Base-by-base conservation (phyloP, 2,888 invertebrate genomes). In the Craniophora ligustri region DNA sequence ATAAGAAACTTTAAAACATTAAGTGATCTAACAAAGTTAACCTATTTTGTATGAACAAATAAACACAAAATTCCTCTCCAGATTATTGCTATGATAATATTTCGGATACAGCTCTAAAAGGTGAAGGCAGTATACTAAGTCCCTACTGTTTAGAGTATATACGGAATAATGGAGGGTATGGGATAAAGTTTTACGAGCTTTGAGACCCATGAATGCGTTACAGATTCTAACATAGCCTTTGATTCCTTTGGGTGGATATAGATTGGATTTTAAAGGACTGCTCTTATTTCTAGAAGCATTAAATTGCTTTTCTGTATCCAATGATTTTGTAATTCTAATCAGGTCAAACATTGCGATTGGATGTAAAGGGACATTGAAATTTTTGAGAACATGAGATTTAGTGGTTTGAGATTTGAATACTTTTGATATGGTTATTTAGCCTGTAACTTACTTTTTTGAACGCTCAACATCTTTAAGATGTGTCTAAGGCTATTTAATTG, bases 171-270 rank as follows among this genome's bases (percentile, higher is more conserved):
- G 40, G 36, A 46, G 39, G 51, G 42, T 30, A 39, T 61, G 49
- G 51, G 49, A 26, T 26, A 45, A 36, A 68, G 40, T 58, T 66
- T 69, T 68, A 68, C 26, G 57, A 69, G 45, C 39, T 34, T 42
- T 13, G 6, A 50, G 31, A 39, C 45, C 44, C 59, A 30, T 66
- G 51, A 51, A 61, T 65, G 61, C 44, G 53, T 62, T 65, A 65
- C 35, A 64, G 50, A 63, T 50, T 67, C 54, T 48, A 64, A 64
- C 39, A 39, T 46, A 35, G 13, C 44, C 41, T 48, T 47, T 38
- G 47, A 55, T 54, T 45, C 38, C 28, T 45, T 51, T 35, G 35
- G 57, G 45, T 35, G 19, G 21, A 41, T 31, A 31, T 32, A 31
- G 39, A 5, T 35, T 28, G 30, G 31, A 42, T 30, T 51, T 51